Percentiles rank a stretch among this genome's conserved stretches.
phyloP scores from a whole-genome alignment of 2,797 vertebrate genomes.

The Clarias pachynema region DNA sequence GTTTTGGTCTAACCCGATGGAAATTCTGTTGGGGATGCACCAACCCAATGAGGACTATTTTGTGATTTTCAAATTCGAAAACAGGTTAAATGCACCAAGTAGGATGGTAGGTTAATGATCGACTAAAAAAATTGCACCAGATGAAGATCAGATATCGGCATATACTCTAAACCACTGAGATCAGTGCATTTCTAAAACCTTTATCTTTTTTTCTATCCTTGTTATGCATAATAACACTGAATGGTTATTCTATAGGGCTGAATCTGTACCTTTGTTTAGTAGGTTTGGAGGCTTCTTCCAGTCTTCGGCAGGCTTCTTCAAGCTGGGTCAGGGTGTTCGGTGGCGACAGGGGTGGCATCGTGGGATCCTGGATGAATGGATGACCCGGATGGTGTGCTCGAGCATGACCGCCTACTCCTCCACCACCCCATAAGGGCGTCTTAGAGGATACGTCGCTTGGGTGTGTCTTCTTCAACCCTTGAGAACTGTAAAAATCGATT shows the following conservation, averaged over 20 bases:
- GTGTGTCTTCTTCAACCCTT: slow-evolving; percentile 82
- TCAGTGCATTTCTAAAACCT: too few species aligned
- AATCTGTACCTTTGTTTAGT: slow-evolving; percentile 85
- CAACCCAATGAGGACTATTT: too few species aligned
- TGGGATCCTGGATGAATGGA: slow-evolving; percentile 88
- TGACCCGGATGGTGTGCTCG: slow-evolving; percentile 81
- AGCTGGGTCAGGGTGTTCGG: slow-evolving; percentile 94
- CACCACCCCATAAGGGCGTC: slow-evolving; percentile 72
- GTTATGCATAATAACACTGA: not conserved
- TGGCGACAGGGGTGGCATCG: slow-evolving; percentile 88
- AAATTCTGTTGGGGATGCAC: not conserved
- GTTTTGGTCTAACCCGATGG: not conserved
- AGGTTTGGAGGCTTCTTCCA: slow-evolving; percentile 90
- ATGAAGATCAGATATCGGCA: not conserved
- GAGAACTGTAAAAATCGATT: slow-evolving; percentile 69
- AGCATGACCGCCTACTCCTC: slow-evolving; percentile 73
- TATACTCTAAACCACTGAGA: not conserved
- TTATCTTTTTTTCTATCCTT: not conserved
- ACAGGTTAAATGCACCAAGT: not conserved
- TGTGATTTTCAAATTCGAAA: not conserved
- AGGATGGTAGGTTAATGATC: not conserved
- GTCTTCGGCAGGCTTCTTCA: slow-evolving; percentile 92
- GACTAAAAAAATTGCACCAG: not conserved
- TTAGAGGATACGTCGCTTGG: slow-evolving; percentile 70
- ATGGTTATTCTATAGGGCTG: not conserved